Conservation (phyloP, 2,113 vertebrate genomes). For the Lutjanus erythropterus region DNA sequence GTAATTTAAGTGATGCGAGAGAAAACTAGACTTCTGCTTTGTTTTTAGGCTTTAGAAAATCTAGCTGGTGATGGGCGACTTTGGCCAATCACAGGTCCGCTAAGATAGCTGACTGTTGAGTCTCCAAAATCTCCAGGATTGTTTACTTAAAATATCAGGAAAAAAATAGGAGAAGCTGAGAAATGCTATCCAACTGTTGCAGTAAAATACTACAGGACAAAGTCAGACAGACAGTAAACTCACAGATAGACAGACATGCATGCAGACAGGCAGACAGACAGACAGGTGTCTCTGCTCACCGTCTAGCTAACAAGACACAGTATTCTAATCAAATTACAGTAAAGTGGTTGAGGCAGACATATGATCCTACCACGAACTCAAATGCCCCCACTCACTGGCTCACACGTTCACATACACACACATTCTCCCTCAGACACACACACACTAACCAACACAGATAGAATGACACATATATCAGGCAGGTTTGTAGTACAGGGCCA, state of each 20-base stretch:
- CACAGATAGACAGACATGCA: too few relatives aligned
- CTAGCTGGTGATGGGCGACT: too few relatives aligned
- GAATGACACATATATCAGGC: slow-evolving; percentile 26
- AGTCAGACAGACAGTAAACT: neutral
- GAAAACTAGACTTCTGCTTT: too few relatives aligned
- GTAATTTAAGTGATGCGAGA: too few relatives aligned
- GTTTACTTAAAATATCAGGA: too few relatives aligned
- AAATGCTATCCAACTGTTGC: neutral
- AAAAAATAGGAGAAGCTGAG: neutral
- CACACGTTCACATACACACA: neutral
- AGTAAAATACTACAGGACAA: neutral
- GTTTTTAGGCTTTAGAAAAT: too few relatives aligned
- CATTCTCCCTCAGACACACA: neutral
- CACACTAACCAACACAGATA: slow-evolving; percentile 6
- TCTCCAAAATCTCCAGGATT: too few relatives aligned
- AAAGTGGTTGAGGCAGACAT: slow-evolving; percentile 60
- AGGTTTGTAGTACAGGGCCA: slow-evolving; percentile 26
- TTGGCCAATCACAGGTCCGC: too few relatives aligned
- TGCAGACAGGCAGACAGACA: slow-evolving; percentile 27
- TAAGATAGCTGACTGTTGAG: too few relatives aligned
- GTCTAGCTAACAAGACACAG: slow-evolving; percentile 28
- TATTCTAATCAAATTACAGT: slow-evolving; percentile 71
- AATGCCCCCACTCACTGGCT: slow-evolving; percentile 12
- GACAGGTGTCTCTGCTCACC: slow-evolving; percentile 22
- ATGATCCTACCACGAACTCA: slow-evolving; percentile 62